Percentiles rank a stretch among this genome's conserved stretches.
Conservation (phyloP, 37 sponge, comb jelly and placozoan species). For the Ephydatia muelleri region DNA sequence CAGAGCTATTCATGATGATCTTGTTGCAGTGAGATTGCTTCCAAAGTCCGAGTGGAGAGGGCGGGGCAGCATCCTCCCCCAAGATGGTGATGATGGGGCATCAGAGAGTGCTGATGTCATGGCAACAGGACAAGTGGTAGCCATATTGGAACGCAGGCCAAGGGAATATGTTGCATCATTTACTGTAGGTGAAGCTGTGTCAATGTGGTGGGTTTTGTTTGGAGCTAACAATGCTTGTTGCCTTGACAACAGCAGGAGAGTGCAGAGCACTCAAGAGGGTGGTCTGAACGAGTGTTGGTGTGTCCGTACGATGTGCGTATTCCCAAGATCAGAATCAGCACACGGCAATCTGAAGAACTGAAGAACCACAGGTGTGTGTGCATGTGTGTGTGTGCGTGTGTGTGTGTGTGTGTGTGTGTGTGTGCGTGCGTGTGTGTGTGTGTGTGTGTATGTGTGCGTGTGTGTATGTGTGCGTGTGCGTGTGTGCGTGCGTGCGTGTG, state of each 20-base stretch:
- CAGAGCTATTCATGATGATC: constrained; percentile 73
- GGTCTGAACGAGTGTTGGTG: constrained; percentile 64
- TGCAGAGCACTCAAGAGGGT: not conserved
- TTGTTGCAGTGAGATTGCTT: constrained; percentile 60
- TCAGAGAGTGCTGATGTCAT: constrained; percentile 7
- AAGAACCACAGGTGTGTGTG: constrained; percentile 51
- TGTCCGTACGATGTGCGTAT: constrained; percentile 66
- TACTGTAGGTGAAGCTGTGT: constrained; percentile 33
- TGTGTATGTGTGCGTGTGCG: constrained; percentile 15
- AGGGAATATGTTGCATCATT: constrained; percentile 71
- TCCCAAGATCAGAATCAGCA: constrained; percentile 71
- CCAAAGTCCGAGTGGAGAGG: constrained; percentile 37
- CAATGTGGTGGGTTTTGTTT: not conserved
- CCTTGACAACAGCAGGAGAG: constrained; percentile 15
- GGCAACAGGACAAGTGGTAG: constrained; percentile 71
- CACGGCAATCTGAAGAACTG: constrained; percentile 57
- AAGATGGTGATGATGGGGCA: not conserved
- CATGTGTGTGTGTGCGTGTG: constrained; percentile 15
- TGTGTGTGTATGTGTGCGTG: constrained; percentile 22
- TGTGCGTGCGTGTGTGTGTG: constrained; percentile 9
- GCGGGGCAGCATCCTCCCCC: constrained; percentile 7
- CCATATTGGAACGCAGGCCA: constrained; percentile 29
- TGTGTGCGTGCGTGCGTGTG: constrained; percentile 11
- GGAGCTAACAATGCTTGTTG: not conserved
- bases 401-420: constrained; percentile 26